These are phyloP conservation scores for Micropterix aruncella DNA, from an alignment of 2,888 invertebrate species.

Conservation along the genomic window DNA sequence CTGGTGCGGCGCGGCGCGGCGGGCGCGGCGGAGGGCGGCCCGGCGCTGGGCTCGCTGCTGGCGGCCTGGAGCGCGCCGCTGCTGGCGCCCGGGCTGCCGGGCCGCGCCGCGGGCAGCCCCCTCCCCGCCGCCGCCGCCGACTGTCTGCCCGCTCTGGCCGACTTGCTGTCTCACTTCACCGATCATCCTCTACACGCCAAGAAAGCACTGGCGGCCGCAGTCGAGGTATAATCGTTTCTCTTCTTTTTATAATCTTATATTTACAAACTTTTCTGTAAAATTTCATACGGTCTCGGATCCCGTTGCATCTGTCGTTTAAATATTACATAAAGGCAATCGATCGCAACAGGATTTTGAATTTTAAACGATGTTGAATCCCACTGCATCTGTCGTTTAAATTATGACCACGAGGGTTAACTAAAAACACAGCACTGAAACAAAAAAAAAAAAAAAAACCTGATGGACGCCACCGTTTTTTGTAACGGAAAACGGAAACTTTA, in stretches of 20 bases:
- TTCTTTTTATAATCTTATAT: background rate
- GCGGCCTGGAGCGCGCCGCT: background rate
- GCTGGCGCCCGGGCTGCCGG: background rate
- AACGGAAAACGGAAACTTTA: too few species aligned
- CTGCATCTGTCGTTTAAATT: too few species aligned
- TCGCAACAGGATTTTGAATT: too few species aligned
- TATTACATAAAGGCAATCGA: too few species aligned
- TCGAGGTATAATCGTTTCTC: constrained; percentile 8
- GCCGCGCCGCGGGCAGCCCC: constrained; percentile 25
- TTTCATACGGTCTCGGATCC: too few species aligned
- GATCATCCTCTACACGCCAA: constrained; percentile 27
- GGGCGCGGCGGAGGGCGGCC: constrained; percentile 9
- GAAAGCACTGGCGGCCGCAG: constrained; percentile 19
- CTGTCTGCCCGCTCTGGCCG: constrained; percentile 27
- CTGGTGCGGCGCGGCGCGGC: constrained; percentile 18
- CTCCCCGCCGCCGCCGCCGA: constrained; percentile 18
- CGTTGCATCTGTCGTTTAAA: too few species aligned
- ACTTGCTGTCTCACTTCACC: constrained; percentile 27
- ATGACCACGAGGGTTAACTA: too few species aligned
- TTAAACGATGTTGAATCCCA: too few species aligned
- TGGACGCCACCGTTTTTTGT: too few species aligned
- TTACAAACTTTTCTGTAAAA: too few species aligned
- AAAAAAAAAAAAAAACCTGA: too few species aligned
- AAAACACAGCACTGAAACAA: too few species aligned
- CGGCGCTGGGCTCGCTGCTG: background rate